These are phyloP conservation scores for Lysandra coridon DNA, from an alignment of 2,888 invertebrate genomes.

Conservation along the genomic window DNA sequence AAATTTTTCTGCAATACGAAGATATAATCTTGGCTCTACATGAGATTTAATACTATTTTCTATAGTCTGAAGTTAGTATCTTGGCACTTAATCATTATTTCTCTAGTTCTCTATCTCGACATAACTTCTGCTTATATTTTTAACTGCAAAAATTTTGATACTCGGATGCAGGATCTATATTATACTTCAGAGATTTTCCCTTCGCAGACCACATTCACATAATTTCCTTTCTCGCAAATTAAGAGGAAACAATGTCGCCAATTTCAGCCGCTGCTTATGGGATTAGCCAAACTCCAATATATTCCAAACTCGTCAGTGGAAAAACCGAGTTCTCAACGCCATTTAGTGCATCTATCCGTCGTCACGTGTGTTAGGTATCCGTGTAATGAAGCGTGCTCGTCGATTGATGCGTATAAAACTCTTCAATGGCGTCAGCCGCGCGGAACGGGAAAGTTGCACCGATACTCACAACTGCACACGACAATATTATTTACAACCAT, in stretches of 20 bases:
- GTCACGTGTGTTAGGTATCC: slow-evolving; percentile 33
- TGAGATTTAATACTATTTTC: neutral
- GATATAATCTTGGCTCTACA: neutral
- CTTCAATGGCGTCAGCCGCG: slow-evolving; percentile 55
- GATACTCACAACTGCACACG: slow-evolving; percentile 37
- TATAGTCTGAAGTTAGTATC: neutral
- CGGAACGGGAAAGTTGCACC: slow-evolving; percentile 68
- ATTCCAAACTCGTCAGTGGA: neutral
- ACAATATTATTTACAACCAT: slow-evolving; percentile 35
- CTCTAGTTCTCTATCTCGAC: too few relatives aligned
- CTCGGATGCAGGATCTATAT: too few relatives aligned
- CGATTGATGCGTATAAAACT: slow-evolving; percentile 49
- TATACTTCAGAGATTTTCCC: neutral
- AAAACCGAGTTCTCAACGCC: neutral
- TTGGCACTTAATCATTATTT: too few relatives aligned
- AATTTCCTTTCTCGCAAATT: neutral
- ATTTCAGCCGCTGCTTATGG: neutral
- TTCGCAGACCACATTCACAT: too few relatives aligned
- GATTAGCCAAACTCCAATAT: neutral
- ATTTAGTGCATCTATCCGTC: slow-evolving; percentile 6
- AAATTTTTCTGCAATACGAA: too few relatives aligned
- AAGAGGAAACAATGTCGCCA: neutral
- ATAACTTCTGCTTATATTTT: too few relatives aligned
- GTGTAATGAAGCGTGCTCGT: slow-evolving; percentile 41
- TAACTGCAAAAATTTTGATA: too few relatives aligned